Evolutionary conservation across 2,797 vertebrate species (phyloP).

Genomic region (Rhynchotus rufescens): DNA sequence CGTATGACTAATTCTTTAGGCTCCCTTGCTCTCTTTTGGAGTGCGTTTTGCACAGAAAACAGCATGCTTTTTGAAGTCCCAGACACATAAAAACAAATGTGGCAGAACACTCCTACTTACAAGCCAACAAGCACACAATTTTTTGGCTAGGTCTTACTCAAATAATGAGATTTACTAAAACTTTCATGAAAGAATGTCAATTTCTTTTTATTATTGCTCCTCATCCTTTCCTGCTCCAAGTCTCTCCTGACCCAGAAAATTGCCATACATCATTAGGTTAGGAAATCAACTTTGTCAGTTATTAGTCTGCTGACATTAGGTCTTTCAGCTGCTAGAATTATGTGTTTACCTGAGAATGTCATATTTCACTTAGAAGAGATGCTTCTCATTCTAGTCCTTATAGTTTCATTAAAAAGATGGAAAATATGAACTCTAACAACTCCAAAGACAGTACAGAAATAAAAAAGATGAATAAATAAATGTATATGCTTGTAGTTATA

Average conservation of each 20-base stretch:
- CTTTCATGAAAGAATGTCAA: background rate
- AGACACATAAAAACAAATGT: background rate
- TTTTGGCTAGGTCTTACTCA: background rate
- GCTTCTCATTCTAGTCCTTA: background rate
- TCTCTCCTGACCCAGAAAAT: constrained; percentile 23
- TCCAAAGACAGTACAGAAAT: background rate
- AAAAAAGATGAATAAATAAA: constrained; percentile 1
- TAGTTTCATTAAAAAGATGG: background rate
- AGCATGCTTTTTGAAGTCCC: background rate
- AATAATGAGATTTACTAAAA: background rate
- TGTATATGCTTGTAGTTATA: background rate
- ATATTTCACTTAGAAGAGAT: background rate
- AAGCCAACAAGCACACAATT: constrained; percentile 39
- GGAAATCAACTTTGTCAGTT: constrained; percentile 13
- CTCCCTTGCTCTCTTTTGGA: constrained; percentile 49
- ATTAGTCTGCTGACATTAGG: background rate
- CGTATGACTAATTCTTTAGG: constrained; percentile 53
- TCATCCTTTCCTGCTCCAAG: constrained; percentile 18
- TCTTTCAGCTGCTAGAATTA: background rate
- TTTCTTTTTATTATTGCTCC: constrained; percentile 5
- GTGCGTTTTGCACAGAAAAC: constrained; percentile 24
- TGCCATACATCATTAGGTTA: background rate
- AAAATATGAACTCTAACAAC: background rate
- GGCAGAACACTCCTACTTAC: constrained; percentile 3
- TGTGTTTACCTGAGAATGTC: constrained; percentile 17